These are phyloP conservation scores for Calliopsis andreniformis DNA, from an alignment of 1,140 invertebrate genomes.

Conservation along the genomic window DNA sequence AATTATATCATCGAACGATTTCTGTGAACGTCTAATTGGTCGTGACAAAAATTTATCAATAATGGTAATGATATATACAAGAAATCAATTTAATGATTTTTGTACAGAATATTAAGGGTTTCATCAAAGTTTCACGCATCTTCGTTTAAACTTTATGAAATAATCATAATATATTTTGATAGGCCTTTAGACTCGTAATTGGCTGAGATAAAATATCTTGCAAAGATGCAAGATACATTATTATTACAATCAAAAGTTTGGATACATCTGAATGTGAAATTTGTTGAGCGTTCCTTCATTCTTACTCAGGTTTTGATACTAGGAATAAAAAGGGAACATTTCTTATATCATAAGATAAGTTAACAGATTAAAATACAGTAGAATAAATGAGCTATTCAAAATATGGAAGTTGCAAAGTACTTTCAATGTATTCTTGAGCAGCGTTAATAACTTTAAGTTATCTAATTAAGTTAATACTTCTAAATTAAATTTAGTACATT, in stretches of 20 bases:
- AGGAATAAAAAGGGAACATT: too few relatives aligned
- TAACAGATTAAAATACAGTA: too few relatives aligned
- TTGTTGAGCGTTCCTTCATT: too few relatives aligned
- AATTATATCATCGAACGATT: constrained; percentile 16
- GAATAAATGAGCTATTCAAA: too few relatives aligned
- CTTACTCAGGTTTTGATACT: too few relatives aligned
- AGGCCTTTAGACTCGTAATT: constrained; percentile 25
- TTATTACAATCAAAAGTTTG: neutral
- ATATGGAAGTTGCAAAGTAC: too few relatives aligned
- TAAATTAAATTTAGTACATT: too few relatives aligned
- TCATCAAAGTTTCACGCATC: constrained; percentile 1
- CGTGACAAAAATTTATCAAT: constrained; percentile 30
- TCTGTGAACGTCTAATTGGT: constrained; percentile 37
- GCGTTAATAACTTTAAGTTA: too few relatives aligned
- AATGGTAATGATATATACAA: constrained; percentile 27
- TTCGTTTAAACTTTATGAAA: constrained; percentile 7
- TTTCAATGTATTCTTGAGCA: too few relatives aligned
- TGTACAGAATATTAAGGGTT: neutral
- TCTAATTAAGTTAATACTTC: too few relatives aligned
- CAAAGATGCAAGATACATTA: constrained; percentile 6
- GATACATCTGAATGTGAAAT: too few relatives aligned
- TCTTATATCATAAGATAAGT: too few relatives aligned
- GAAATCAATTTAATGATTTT: constrained; percentile 23
- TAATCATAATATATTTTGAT: constrained; percentile 14
- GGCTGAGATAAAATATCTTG: constrained; percentile 1